phyloP scores from a whole-genome alignment of 2,113 vertebrate species.

The Tursiops truncatus region DNA sequence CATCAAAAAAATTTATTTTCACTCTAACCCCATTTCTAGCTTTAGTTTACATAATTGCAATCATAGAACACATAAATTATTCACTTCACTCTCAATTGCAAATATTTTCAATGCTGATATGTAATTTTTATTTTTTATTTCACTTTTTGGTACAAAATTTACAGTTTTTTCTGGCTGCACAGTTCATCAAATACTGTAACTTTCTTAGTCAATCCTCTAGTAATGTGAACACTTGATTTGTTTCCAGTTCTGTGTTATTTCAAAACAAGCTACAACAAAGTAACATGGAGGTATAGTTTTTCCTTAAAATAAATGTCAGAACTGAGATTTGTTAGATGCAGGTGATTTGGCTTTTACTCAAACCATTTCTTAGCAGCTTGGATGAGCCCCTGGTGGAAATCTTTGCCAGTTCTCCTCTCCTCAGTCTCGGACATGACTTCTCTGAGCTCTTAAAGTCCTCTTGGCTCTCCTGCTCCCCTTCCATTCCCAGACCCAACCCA shows the following conservation, averaged over 20 bases:
- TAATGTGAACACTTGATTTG: slow-evolving; percentile 5
- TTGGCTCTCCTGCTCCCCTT: background rate
- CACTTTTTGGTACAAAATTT: slow-evolving; percentile 32
- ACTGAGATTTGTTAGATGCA: slow-evolving; percentile 38
- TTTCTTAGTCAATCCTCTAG: background rate
- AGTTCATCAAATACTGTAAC: background rate
- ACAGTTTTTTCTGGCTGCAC: background rate
- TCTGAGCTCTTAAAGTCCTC: background rate
- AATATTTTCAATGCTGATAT: slow-evolving; percentile 39
- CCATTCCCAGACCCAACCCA: background rate
- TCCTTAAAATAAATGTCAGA: slow-evolving; percentile 34
- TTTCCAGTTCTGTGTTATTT: slow-evolving; percentile 18
- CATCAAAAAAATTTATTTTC: background rate
- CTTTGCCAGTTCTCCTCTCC: background rate
- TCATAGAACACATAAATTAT: background rate
- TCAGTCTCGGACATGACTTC: background rate
- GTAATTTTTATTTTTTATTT: slow-evolving; percentile 29
- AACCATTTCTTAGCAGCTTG: background rate
- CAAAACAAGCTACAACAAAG: background rate
- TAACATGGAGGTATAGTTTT: background rate
- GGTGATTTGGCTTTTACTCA: slow-evolving; percentile 45
- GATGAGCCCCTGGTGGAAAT: background rate
- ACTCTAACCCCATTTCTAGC: background rate
- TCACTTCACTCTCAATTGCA: background rate
- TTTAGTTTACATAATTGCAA: slow-evolving; percentile 24